Evolutionary conservation across 53 echinoderm and acorn worm species (phyloP).

Genomic region (Pentamera pediparva): DNA sequence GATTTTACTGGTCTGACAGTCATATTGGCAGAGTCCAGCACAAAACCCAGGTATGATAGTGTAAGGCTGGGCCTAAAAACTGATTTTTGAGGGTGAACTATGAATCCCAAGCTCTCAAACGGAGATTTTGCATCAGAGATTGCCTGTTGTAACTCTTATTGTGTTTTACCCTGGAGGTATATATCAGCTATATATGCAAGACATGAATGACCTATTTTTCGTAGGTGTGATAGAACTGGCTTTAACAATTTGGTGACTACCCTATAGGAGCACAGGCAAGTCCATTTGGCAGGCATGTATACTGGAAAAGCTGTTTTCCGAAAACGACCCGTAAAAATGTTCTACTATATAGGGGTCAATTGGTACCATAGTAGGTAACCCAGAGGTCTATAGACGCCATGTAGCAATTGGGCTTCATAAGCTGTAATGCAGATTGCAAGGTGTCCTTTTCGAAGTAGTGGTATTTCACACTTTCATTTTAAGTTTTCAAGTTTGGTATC

Average conservation of each 20-base stretch:
- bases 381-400: neutral
- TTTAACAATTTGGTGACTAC: slow-evolving; percentile 50
- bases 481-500: slow-evolving; percentile 8
- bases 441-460: slow-evolving; percentile 32
- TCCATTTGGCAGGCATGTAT: too few species aligned
- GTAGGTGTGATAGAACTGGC: neutral
- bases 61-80: neutral
- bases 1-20: neutral
- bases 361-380: neutral
- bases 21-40: slow-evolving; percentile 3
- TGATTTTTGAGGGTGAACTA: too few species aligned
- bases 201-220: neutral
- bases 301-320: too few species aligned
- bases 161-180: neutral
- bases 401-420: too few species aligned
- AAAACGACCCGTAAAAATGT: neutral
- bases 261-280: slow-evolving; percentile 12
- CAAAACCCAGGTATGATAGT: slow-evolving; percentile 16
- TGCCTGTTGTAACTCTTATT: neutral
- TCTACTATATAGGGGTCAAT: neutral
- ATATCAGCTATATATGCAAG: neutral
- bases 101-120: slow-evolving; percentile 2
- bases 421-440: slow-evolving; percentile 3
- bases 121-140: neutral
- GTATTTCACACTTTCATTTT: neutral